These are phyloP conservation scores for Drosophila erecta DNA, from an alignment of 1,140 invertebrate genomes.

Conservation along the genomic window DNA sequence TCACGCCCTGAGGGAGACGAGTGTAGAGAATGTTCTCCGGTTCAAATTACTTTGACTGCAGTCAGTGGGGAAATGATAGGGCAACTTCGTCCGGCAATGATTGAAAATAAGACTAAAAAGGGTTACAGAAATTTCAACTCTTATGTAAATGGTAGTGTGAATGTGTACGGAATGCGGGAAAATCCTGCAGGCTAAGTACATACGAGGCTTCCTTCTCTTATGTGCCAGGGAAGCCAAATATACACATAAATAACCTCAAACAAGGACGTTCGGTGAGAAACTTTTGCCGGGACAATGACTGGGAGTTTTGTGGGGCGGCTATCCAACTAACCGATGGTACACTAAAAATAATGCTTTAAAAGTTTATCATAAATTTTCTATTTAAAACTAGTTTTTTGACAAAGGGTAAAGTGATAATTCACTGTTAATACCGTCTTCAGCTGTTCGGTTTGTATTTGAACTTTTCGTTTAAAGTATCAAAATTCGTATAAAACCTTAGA, in stretches of 20 bases:
- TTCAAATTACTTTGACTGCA: conserved; percentile 78
- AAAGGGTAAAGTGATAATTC: too few relatives aligned
- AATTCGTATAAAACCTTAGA: not conserved
- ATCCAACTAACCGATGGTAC: conserved; percentile 12
- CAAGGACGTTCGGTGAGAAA: conserved; percentile 76
- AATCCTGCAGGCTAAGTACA: conserved; percentile 12
- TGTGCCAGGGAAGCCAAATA: conserved; percentile 4
- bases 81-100: conserved; percentile 55
- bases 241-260: conserved; percentile 81
- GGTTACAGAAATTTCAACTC: conserved; percentile 64
- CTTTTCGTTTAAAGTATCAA: not conserved
- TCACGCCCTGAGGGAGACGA: conserved; percentile 55
- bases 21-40: conserved; percentile 33
- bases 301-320: conserved; percentile 1
- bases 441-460: too few relatives aligned
- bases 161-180: conserved; percentile 4
- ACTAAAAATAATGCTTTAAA: too few relatives aligned
- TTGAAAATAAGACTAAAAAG: conserved; percentile 78
- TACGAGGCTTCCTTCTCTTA: not conserved
- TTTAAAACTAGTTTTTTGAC: too few relatives aligned
- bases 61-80: conserved; percentile 28
- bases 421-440: too few relatives aligned
- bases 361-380: too few relatives aligned
- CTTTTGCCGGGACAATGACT: conserved; percentile 43
- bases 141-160: not conserved